Evolutionary conservation across 2,888 invertebrate species (phyloP), one percentile per base, ranked within the genome.

Genomic region (Drosophila paracracens): DNA sequence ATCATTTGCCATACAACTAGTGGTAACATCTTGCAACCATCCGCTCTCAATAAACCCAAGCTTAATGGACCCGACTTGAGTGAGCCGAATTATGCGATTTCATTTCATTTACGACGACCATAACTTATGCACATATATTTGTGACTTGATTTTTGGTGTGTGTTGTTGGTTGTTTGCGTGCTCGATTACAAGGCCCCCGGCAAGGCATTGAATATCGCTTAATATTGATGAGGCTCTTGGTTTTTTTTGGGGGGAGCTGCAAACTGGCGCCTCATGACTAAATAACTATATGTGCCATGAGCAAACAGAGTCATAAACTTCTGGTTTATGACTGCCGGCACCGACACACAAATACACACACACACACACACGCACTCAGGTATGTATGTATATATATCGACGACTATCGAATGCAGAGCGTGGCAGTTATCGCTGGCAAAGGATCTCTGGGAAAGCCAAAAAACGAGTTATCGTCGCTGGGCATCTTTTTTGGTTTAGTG

Each of bases 251-350:
- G n/a, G 52, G 48, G 64, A 46, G 43, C 52, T 33, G 52, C 46
- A 35, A 43, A 52, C 54, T 64, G 56, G 70, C 79, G 79, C 79
- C 79, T 65, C 77, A 61, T 64, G 74, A 74, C 68, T 53, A 65
- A 75, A 79, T 60, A 74, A 77, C 81, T 79, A 76, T 63, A 77
- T 75, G 80, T 76, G 79, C 75, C 70, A 87, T 87, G 82, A 82
- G 88, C 82, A 89, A 88, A 85, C 85, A 85, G 79, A 85, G 85
- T 89, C 90, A 89, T 85, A 85, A 85, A 85, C 85, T 82, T 82
- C 65, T 73, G 73, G 68, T 85, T 85, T 85, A 89, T 85, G 86
- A 70, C 85, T 70, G 35, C 63, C 54, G 60, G 40, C 57, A 64
- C 31, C 67, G 35, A 50, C 69, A 71, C 57, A 53, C 36, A 43